These are phyloP conservation scores for Mionectes olivaceus DNA, from an alignment of 2,797 vertebrate species.

Conservation along the genomic window DNA sequence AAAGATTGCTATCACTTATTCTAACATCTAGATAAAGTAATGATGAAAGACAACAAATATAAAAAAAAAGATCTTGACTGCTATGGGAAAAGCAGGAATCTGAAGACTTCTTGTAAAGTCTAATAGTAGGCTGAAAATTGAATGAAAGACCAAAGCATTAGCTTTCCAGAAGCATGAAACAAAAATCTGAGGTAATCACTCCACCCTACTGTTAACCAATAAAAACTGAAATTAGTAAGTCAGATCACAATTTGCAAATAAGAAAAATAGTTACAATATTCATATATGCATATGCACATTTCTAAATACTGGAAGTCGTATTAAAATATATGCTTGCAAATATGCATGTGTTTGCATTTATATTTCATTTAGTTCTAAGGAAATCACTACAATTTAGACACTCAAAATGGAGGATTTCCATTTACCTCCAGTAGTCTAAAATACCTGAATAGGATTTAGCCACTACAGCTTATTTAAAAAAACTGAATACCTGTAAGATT, in stretches of 20 bases:
- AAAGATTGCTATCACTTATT: background rate
- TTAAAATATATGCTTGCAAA: background rate
- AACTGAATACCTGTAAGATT: background rate
- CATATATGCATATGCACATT: background rate
- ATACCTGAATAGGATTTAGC: background rate
- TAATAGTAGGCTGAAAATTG: background rate
- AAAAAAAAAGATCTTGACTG: background rate
- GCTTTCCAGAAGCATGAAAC: background rate
- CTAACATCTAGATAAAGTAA: background rate
- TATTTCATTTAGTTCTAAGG: background rate
- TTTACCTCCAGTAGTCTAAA: background rate
- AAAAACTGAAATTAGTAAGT: background rate
- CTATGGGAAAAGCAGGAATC: background rate
- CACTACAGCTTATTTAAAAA: background rate
- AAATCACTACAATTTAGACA: background rate
- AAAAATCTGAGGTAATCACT: background rate
- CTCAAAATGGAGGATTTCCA: background rate
- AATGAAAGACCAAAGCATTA: background rate
- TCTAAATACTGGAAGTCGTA: background rate
- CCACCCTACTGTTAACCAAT: background rate
- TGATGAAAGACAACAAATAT: background rate
- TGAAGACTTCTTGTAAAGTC: background rate
- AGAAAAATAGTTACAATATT: background rate
- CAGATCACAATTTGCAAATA: background rate
- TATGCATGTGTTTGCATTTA: background rate